A percentile compares a stretch with the other conserved stretches of the same genome.
phyloP scores from a whole-genome alignment of 2,113 vertebrate species.

The Thinocorus orbignyianus region DNA sequence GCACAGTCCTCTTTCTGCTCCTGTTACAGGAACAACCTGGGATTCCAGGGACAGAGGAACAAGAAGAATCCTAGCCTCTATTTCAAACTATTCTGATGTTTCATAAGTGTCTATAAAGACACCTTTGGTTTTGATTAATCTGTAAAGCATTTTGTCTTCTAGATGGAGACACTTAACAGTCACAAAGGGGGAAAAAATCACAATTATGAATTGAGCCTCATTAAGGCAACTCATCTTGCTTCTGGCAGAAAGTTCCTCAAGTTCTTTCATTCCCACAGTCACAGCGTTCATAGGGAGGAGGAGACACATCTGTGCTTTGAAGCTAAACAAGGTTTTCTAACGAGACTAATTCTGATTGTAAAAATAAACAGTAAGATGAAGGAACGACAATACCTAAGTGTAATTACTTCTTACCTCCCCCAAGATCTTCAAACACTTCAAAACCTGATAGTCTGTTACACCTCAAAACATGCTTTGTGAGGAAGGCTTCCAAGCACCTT shows the following conservation, averaged over 20 bases:
- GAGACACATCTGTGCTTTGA: not conserved
- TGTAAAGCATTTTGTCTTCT: not conserved
- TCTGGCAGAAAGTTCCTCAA: not conserved
- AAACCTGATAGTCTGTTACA: not conserved
- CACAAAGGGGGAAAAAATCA: not conserved
- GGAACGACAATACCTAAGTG: not conserved
- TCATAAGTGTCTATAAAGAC: not conserved
- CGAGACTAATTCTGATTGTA: not conserved
- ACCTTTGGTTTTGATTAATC: not conserved
- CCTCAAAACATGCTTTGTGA: not conserved
- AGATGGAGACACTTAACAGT: not conserved
- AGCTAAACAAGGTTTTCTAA: not conserved
- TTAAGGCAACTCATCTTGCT: not conserved
- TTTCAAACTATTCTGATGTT: not conserved
- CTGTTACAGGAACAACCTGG: not conserved
- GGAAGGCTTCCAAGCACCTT: not conserved
- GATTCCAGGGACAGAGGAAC: not conserved
- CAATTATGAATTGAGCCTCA: not conserved
- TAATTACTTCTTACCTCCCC: not conserved
- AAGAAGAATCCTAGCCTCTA: not conserved
- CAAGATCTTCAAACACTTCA: slow-evolving; percentile 7
- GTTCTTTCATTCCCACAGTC: not conserved
- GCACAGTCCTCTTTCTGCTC: not conserved
- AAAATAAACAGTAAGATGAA: slow-evolving; percentile 19
- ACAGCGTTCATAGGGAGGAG: not conserved